Evolutionary conservation across 2,888 invertebrate species (phyloP).

Genomic region (Ceriagrion tenellum): DNA sequence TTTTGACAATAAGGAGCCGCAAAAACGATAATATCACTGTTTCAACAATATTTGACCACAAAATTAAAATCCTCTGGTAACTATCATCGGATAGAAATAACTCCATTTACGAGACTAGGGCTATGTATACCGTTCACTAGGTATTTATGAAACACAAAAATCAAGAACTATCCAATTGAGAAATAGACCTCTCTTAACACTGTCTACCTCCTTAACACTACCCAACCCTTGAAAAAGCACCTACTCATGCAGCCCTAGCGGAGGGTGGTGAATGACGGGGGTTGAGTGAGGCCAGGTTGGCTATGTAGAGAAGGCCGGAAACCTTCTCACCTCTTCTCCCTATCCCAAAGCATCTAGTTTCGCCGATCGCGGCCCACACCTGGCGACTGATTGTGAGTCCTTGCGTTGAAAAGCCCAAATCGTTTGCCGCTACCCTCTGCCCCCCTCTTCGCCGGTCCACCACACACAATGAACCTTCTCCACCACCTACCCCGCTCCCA

Average conservation of each 20-base stretch:
- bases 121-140: neutral
- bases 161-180: neutral
- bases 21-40: too few relatives aligned
- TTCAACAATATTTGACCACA: too few relatives aligned
- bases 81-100: too few relatives aligned
- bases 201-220: neutral
- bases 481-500: neutral
- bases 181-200: neutral
- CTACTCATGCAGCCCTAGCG: neutral
- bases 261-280: neutral
- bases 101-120: too few relatives aligned
- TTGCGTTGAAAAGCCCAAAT: neutral
- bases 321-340: neutral
- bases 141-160: neutral
- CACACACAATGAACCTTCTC: neutral
- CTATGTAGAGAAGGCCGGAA: neutral
- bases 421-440: neutral
- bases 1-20: too few relatives aligned
- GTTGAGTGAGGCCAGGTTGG: neutral
- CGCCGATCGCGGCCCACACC: neutral
- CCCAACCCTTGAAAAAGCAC: neutral
- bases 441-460: neutral
- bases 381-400: neutral
- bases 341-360: neutral
- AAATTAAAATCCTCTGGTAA: too few relatives aligned